Evolutionary conservation across 2,113 vertebrate species (phyloP).

Genomic region (Forbesichthys agassizii): DNA sequence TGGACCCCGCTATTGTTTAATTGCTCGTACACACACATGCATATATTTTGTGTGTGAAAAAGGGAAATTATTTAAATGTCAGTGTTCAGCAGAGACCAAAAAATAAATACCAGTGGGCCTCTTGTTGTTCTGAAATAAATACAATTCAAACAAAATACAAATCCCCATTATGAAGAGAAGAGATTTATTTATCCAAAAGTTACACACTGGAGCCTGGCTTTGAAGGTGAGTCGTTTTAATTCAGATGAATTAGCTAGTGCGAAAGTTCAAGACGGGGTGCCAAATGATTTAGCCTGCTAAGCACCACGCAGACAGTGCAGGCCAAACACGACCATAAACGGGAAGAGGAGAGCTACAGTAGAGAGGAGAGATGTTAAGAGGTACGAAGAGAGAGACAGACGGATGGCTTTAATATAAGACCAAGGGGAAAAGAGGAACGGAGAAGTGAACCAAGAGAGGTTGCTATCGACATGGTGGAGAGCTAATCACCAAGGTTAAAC

Average conservation of each 20-base stretch:
- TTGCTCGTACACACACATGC: conserved; percentile 27
- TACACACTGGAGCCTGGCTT: conserved; percentile 36
- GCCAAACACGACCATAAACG: conserved; percentile 50
- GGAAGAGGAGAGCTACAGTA: conserved; percentile 23
- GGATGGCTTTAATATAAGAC: neutral
- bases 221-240: conserved; percentile 67
- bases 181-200: conserved; percentile 51
- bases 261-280: conserved; percentile 69
- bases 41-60: conserved; percentile 28
- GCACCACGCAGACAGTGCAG: conserved; percentile 47
- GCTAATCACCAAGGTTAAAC: conserved; percentile 53
- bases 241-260: conserved; percentile 75
- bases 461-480: conserved; percentile 27
- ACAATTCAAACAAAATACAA: conserved; percentile 26
- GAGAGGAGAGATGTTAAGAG: conserved; percentile 18
- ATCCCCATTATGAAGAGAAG: conserved; percentile 10
- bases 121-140: conserved; percentile 14
- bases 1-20: conserved; percentile 26
- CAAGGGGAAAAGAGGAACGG: neutral
- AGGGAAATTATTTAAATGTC: conserved; percentile 36
- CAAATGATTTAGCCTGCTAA: conserved; percentile 71
- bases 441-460: neutral
- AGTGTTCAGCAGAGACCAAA: conserved; percentile 20
- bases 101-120: conserved; percentile 24
- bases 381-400: conserved; percentile 26